Base-by-base conservation (phyloP, 2,888 invertebrate genomes). In the Eupithecia abbreviata region DNA sequence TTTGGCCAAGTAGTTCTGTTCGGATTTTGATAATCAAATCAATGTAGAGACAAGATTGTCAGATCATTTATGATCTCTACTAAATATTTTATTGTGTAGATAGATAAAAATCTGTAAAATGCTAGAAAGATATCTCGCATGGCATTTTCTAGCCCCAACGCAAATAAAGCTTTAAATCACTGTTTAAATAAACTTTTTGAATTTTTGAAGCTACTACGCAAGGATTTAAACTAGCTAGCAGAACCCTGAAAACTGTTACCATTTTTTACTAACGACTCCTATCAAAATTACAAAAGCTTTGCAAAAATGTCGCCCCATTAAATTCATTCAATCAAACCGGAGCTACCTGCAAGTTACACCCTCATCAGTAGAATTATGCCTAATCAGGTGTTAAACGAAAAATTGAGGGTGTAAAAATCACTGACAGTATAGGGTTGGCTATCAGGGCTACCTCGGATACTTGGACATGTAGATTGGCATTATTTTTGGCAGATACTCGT, bases 361-460 rank as follows among this genome's bases (percentile, higher is more conserved):
- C 81, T 81, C 82, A 80, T 81, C 82, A 81, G 77, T 79, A 75
- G 79, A 81, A 83, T 84, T 79, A 83, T 82, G 86, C 84, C 85
- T 87, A 89, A 90, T 90, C 88, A 89, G 86, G 90, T 89, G 89
- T 89, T 87, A 89, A 90, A 88, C 86, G 85, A 86, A 90, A 90
- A 90, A 89, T 82, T 77, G 80, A 79, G 82, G 82, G 82, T 79
- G 80, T 82, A 80, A 82, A 82, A 82, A 80, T 82, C 81, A 82
- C 73, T 71, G 62, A 69, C 79, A 75, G 79, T 79, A 58, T 79
- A 77, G 65, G 72, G 76, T 75, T 78, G 65, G 5, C 43, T n/a
- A 41, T 18, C 69, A 77, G 72, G 75, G 75, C 41, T 73, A 47
- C 47, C 69, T 45, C 13, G 13, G 9, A 15, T 15, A 7, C 4